Conservation (phyloP, 2,113 vertebrate species). For the Aptenodytes forsteri region DNA sequence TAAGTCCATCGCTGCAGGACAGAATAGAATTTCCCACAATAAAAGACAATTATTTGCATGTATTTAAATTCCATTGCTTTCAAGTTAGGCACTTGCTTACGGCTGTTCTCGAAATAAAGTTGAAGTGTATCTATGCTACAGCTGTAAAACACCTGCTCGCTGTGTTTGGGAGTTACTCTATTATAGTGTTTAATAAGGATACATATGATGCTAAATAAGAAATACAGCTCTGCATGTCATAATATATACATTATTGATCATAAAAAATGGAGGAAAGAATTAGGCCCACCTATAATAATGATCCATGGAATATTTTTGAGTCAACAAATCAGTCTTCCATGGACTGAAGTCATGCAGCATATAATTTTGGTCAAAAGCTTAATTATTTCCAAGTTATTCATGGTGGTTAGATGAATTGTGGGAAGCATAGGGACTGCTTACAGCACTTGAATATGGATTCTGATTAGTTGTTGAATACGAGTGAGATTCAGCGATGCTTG, state of each 20-base stretch:
- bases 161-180: background rate
- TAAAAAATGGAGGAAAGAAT: background rate
- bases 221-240: background rate
- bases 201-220: background rate
- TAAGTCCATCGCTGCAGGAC: background rate
- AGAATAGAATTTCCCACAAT: background rate
- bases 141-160: background rate
- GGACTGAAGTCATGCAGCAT: background rate
- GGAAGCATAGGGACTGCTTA: background rate
- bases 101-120: background rate
- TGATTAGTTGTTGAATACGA: background rate
- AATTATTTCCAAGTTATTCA: background rate
- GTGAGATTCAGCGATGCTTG: background rate
- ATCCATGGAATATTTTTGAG: background rate
- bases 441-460: background rate
- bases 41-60: background rate
- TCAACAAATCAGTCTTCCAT: background rate
- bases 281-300: background rate
- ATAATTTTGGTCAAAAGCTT: conserved; percentile 14
- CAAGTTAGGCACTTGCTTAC: background rate
- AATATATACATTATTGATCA: background rate
- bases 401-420: background rate
- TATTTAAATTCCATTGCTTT: background rate
- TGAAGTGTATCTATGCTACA: background rate
- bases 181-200: background rate